Evolutionary conservation across 2,797 vertebrate genomes (phyloP), one percentile per base, ranked within the genome.

Genomic region (Megaceryle alcyon): DNA sequence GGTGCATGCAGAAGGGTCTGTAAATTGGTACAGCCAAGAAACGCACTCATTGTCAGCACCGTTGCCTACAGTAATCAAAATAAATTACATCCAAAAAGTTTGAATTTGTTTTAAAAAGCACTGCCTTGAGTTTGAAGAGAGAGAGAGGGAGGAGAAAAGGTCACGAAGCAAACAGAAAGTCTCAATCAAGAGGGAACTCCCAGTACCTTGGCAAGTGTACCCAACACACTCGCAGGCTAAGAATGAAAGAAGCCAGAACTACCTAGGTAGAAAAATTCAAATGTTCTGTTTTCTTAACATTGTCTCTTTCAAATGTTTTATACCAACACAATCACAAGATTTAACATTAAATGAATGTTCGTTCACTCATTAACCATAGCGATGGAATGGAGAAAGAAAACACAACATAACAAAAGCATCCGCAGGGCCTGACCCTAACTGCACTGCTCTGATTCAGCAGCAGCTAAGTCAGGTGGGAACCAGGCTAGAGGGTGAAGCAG

Each of bases 241-340:
- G 1, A 9, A 33, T 6, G n/a, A 91, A 73, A 44, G 12, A 73
- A 91, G 25, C 8, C 48, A 56, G 48, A 81, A 83, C 49, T 59
- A 33, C 0, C 33, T 12, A 59, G 25, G n/a, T 22, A 48, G 54
- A 63, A 82, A 65, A 85, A 75, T 7, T 10, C 25, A 23, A 33
- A 19, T 28, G 16, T 31, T 72, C 26, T n/a, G 33, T 61, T 82
- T 33, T 44, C 37, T 56, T 75, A 3, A 1, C 0, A 0, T 39
- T 48, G 7, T 12, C 35, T 60, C 23, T 69, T 76, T 39, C 14
- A 17, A 49, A 49, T 49, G 48, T 49, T 49, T 26, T 49, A 49
- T 49, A 49, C 48, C 48, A 49, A 49, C 23, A 49, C 14, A 8
- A 49, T 49, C 48, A 26, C 22, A 14, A 49, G 48, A 26, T 26